Evolutionary conservation across 2,888 invertebrate species (phyloP), one percentile per base, ranked within the genome.

Genomic region (Folsomia candida): DNA sequence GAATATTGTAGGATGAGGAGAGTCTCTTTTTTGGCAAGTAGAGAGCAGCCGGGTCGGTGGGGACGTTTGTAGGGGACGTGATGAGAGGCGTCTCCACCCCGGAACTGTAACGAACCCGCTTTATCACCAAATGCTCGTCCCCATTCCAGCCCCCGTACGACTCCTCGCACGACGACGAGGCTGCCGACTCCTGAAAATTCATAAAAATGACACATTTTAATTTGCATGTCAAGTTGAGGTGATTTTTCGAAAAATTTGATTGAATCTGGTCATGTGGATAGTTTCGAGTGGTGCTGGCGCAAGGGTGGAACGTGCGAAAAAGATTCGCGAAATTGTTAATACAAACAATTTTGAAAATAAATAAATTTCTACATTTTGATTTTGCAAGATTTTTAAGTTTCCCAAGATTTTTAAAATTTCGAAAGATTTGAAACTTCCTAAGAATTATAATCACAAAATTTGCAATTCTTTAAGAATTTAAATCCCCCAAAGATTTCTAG

Each of bases 11-110:
- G n/a, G n/a, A n/a, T n/a, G 73, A 77, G 67, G 76, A 71, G 71
- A 76, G 76, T 76, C 76, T 74, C 76, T 78, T 77, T 64, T 76
- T 77, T 78, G 78, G 76, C 75, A 78, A 72, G 70, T 65, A 72
- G 51, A 71, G 62, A n/a, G n/a, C n/a, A 62, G 62, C 62, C 28
- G 62, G 62, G n/a, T 62, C 29, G 67, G 67, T 47, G 62, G 26
- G 28, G 71, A 57, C 67, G 68, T 24, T 24, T 60, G 29, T 1
- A 37, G 4, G 1, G 14, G 60, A 20, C 14, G 65, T 67, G 22
- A 70, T 66, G n/a, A 67, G 64, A 57, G 71, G 68, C 58, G 57
- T 69, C 65, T 37, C 27, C 26, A 72, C 54, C 58, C 64, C 69
- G 58, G 65, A 67, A 54, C 67, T 72, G 67, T 76, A 78, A 6